Evolutionary conservation across 2,797 vertebrate species (phyloP), one percentile per base, ranked within the genome.

Genomic region (Helicolenus hilgendorfi): DNA sequence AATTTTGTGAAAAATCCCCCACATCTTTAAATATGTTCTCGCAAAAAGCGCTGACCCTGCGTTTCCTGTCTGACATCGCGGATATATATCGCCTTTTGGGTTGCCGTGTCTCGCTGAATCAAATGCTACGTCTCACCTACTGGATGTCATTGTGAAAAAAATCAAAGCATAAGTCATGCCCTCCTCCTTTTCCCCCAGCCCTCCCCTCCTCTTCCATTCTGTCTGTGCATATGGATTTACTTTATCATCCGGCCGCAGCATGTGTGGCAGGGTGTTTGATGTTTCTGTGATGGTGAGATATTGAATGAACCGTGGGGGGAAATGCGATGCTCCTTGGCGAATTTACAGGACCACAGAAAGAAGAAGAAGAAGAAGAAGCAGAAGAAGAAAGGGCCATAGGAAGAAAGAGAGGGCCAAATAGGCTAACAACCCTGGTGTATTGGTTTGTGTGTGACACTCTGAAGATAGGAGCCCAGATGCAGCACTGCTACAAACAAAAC

Each of bases 211-310:
- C 14, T 67, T 70, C 77, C 36, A n/a, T 72, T 70, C 70, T 72
- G 80, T 70, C 62, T 33, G 31, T 71, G 77, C 83, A 70, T 84
- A 85, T 89, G 65, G 89, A 92, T 95, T 93, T 83, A 86, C 85
- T 56, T 91, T 85, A 87, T 94, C 89, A 86, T 78, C 72, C 84
- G 49, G 72, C 76, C 53, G 8, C 89, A 38, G 72, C 76, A 70
- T 73, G 73, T 79, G 72, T 78, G 84, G 76, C 74, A 24, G 65
- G 64, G 26, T 86, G 86, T 93, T 94, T 96, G 94, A 95, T 93
- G 94, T 88, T 83, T 79, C 86, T 88, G 78, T 81, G 85, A 86
- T 85, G 69, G 89, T 76, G 79, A 92, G 87, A 93, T 94, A 96
- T 87, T 84, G 88, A 92, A 84, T 86, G 87, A 91, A 88, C 81